phyloP scores from a whole-genome alignment of 1,140 invertebrate species.

The Zaprionus inermis region DNA sequence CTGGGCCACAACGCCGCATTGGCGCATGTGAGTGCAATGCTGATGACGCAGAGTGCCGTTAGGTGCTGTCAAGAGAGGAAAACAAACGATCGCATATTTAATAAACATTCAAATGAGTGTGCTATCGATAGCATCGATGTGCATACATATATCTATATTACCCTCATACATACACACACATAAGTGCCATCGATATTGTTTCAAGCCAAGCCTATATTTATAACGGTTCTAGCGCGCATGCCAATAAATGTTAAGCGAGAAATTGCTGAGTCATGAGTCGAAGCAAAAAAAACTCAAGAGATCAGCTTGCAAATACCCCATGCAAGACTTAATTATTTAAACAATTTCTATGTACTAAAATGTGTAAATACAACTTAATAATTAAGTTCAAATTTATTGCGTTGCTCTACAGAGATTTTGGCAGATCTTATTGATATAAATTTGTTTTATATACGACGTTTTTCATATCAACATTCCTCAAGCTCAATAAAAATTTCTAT shows the following conservation, averaged over 20 bases:
- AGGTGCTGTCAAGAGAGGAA: conserved; percentile 59
- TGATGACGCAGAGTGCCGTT: conserved; percentile 73
- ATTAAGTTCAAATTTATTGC: background rate
- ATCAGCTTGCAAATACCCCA: background rate
- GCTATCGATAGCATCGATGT: background rate
- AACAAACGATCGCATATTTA: conserved; percentile 30
- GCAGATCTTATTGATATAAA: conserved; percentile 2
- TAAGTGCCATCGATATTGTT: conserved; percentile 11
- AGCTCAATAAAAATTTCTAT: conserved; percentile 59
- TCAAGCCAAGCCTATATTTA: conserved; percentile 17
- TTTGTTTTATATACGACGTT: background rate
- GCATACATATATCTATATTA: too few species aligned
- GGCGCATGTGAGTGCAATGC: conserved; percentile 69
- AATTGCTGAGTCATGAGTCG: conserved; percentile 24
- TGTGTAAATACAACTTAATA: background rate
- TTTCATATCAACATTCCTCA: conserved; percentile 21
- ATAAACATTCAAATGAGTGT: conserved; percentile 10
- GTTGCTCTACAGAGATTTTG: background rate
- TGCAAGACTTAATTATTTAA: background rate
- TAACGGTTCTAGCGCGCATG: conserved; percentile 38
- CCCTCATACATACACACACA: too few species aligned
- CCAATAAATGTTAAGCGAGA: conserved; percentile 32
- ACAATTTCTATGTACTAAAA: background rate
- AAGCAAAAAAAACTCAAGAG: background rate
- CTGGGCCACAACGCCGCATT: conserved; percentile 76